Percentiles rank a stretch among this genome's conserved stretches.
Evolutionary conservation across 2,797 vertebrate species (phyloP).

Genomic region (Gallirallus australis): DNA sequence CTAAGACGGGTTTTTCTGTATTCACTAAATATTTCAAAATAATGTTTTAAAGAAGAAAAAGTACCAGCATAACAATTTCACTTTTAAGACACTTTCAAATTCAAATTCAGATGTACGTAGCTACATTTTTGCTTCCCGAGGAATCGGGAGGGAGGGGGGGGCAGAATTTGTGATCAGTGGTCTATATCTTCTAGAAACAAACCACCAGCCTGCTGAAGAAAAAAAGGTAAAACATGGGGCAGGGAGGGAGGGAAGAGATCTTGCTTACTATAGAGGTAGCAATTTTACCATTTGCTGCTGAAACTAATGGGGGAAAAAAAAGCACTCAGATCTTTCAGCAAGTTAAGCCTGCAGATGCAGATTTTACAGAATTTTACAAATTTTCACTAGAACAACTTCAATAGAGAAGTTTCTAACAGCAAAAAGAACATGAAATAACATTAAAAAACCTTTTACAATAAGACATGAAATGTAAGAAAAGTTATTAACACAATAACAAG

Average conservation of each 20-base stretch:
- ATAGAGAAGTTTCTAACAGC: neutral
- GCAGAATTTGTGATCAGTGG: neutral
- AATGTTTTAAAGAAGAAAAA: neutral
- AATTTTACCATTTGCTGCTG: neutral
- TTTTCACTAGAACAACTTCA: neutral
- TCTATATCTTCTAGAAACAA: neutral
- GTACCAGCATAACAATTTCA: neutral
- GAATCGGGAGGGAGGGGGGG: neutral
- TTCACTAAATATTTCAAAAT: neutral
- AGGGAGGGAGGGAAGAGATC: fast-evolving
- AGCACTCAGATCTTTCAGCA: neutral
- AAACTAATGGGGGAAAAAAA: neutral
- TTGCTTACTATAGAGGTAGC: neutral
- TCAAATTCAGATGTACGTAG: neutral
- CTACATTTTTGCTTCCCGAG: neutral
- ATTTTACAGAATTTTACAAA: neutral
- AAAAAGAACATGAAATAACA: neutral
- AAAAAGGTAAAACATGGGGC: neutral
- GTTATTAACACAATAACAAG: neutral
- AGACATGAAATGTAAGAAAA: neutral
- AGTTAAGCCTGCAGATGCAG: neutral
- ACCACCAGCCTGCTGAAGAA: fast-evolving
- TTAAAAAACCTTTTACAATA: neutral
- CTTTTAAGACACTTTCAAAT: neutral
- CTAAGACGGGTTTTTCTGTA: neutral